These are phyloP conservation scores for Penaeus monodon DNA, from an alignment of 2,888 invertebrate species.

Conservation along the genomic window DNA sequence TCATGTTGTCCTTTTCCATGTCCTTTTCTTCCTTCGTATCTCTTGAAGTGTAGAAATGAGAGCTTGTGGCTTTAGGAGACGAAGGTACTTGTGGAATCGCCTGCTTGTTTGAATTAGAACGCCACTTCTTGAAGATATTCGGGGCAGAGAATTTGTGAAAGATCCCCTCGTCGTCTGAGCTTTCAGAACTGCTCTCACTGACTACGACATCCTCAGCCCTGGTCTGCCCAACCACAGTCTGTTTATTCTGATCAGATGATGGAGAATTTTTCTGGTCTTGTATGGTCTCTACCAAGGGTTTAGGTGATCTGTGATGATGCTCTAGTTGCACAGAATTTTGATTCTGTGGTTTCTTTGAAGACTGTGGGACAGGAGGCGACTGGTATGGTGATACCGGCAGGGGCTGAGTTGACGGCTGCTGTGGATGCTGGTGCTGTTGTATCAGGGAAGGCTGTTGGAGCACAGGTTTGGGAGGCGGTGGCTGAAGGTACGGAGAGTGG, in stretches of 20 bases:
- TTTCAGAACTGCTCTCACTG: constrained; percentile 32
- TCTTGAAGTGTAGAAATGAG: background rate
- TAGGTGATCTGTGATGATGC: constrained; percentile 11
- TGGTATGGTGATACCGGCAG: constrained; percentile 11
- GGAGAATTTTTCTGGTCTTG: background rate
- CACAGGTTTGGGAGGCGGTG: constrained; percentile 46
- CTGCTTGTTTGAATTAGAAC: constrained; percentile 35
- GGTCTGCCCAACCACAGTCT: background rate
- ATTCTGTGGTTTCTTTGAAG: constrained; percentile 7
- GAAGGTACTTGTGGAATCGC: constrained; percentile 6
- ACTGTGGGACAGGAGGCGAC: constrained; percentile 2
- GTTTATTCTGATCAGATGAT: constrained; percentile 2
- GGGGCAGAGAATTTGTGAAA: constrained; percentile 57
- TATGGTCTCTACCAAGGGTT: background rate
- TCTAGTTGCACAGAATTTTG: background rate
- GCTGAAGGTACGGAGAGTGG: constrained; percentile 39
- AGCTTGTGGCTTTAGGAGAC: constrained; percentile 22
- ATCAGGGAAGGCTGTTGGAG: background rate
- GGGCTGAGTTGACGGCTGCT: constrained; percentile 3
- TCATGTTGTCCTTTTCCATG: background rate
- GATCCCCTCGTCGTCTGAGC: constrained; percentile 54
- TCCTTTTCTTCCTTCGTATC: constrained; percentile 27
- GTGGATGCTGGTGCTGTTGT: constrained; percentile 23
- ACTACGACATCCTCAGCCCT: constrained; percentile 7
- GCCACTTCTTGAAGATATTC: constrained; percentile 50